Evolutionary conservation across 2,797 vertebrate species (phyloP).

Genomic region (Sciaenops ocellatus): DNA sequence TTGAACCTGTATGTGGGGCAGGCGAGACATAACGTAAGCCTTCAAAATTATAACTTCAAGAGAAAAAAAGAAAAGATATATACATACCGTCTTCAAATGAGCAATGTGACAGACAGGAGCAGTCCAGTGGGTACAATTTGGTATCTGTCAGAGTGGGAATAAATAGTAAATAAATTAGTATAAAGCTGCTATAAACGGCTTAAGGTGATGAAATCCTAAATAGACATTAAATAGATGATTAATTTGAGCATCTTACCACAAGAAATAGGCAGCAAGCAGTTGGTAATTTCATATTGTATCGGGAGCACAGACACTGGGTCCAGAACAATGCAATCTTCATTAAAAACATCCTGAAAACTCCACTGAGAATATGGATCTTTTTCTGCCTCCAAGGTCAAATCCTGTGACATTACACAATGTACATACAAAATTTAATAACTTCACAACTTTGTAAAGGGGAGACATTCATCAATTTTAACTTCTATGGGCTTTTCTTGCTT

Average conservation of each 20-base stretch:
- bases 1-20: slow-evolving; percentile 68
- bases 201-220: slow-evolving; percentile 15
- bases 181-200: not conserved
- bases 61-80: not conserved
- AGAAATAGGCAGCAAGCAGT: slow-evolving; percentile 87
- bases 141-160: slow-evolving; percentile 81
- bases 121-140: slow-evolving; percentile 89
- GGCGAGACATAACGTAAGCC: not conserved
- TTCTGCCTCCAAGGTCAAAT: slow-evolving; percentile 83
- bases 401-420: slow-evolving; percentile 74
- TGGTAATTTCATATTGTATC: slow-evolving; percentile 91
- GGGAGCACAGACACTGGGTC: slow-evolving; percentile 91
- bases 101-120: slow-evolving; percentile 90
- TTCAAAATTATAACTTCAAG: slow-evolving; percentile 10
- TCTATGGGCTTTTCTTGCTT: not conserved
- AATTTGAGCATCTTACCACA: slow-evolving; percentile 79
- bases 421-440: slow-evolving; percentile 7
- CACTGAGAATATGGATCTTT: slow-evolving; percentile 90
- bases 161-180: too few species aligned
- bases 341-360: slow-evolving; percentile 91
- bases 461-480: not conserved
- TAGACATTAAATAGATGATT: not conserved
- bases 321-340: slow-evolving; percentile 95
- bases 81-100: slow-evolving; percentile 86
- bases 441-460: not conserved